These are phyloP conservation scores for Anoplopoma fimbria DNA, from an alignment of 2,113 vertebrate species.

Conservation along the genomic window DNA sequence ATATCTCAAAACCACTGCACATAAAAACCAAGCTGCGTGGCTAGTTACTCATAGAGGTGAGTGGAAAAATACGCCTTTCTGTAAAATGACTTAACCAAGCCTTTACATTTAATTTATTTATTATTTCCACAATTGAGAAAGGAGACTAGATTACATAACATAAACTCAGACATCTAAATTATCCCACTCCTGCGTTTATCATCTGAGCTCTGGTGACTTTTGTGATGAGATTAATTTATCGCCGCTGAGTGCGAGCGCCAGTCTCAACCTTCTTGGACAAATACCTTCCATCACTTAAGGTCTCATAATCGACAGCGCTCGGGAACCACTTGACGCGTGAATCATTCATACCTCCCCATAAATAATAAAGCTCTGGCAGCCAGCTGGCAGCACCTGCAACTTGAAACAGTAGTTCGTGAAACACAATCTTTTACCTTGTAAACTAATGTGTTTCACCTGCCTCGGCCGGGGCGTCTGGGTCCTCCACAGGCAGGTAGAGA, in stretches of 20 bases:
- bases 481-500: slow-evolving; percentile 55
- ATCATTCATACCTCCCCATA: slow-evolving; percentile 81
- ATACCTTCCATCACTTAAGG: slow-evolving; percentile 63
- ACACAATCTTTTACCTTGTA: slow-evolving; percentile 77
- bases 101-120: slow-evolving; percentile 27
- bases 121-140: slow-evolving; percentile 5
- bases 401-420: slow-evolving; percentile 77
- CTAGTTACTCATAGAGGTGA: background rate
- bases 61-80: slow-evolving; percentile 14
- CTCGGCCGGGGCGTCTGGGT: slow-evolving; percentile 26
- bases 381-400: slow-evolving; percentile 76
- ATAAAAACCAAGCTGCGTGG: background rate
- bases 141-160: slow-evolving; percentile 31
- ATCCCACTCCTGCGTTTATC: slow-evolving; percentile 37
- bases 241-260: background rate
- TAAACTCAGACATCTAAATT: slow-evolving; percentile 42
- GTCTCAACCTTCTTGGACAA: slow-evolving; percentile 43
- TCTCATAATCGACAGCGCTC: slow-evolving; percentile 63
- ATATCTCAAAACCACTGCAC: background rate
- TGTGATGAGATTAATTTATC: slow-evolving; percentile 49
- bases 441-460: slow-evolving; percentile 84
- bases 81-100: background rate
- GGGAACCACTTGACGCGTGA: slow-evolving; percentile 68
- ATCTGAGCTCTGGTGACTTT: slow-evolving; percentile 36
- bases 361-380: slow-evolving; percentile 81